Evolutionary conservation across 2,113 vertebrate genomes (phyloP), one percentile per base, ranked within the genome.

Genomic region (Symphodus melops): DNA sequence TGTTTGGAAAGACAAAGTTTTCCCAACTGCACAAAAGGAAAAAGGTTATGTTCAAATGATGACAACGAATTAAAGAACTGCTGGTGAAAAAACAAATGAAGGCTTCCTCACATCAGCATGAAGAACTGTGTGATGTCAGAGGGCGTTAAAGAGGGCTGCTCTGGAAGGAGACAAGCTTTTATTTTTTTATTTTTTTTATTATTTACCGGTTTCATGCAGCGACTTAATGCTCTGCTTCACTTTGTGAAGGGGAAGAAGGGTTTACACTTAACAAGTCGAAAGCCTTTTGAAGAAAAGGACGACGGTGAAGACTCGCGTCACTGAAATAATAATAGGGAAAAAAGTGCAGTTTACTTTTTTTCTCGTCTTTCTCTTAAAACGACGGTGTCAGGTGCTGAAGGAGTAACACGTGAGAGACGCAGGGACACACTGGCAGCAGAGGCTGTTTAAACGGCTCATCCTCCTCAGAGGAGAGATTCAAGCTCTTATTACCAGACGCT

Each of bases 401-500:
- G 17, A 66, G 41, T 76, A 60, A 71, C 56, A 61, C 42, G 79
- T 69, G 58, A 41, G 33, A 46, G 36, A 23, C 2, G 42, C 28
- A 51, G 55, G 54, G 65, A 68, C 23, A 51, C 66, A 67, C 1
- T 78, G 67, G 55, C n/a, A n/a, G n/a, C n/a, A 77, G 70, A 83
- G 84, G 5, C 8, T 70, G 67, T 77, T 57, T 79, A 57, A 66
- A 52, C 16, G 41, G 14, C 51, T 25, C 56, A 66, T 76, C 57
- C 49, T 85, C 36, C 60, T 52, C 42, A 79, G 37, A 68, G 68
- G 65, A 77, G 82, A 71, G 59, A 80, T 66, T 46, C 53, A 28
- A 71, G 71, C 67, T 76, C 57, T 61, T 51, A 68, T 70, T 67
- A 73, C 68, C 67, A 83, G 66, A 71, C 65, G 41, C 75, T 57